Percentiles rank a stretch among this genome's conserved stretches.
Conservation (phyloP, 2,113 vertebrate genomes). For the Malurus elegans region DNA sequence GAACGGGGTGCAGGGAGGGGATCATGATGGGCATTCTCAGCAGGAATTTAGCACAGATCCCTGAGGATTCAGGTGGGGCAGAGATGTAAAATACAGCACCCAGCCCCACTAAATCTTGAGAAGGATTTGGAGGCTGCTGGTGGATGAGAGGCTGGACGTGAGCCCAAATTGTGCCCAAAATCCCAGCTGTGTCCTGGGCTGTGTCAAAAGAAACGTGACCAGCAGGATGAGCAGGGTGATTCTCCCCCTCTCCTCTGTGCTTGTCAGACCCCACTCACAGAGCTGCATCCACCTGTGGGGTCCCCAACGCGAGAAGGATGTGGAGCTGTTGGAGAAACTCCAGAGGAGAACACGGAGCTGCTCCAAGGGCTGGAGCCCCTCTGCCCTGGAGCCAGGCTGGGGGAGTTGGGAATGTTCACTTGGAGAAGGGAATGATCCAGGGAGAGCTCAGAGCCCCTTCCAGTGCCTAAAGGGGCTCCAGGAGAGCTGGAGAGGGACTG, state of each 20-base stretch:
- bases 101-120: rapidly evolving
- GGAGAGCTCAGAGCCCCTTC: neutral
- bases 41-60: neutral
- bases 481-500: neutral
- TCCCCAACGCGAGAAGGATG: neutral
- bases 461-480: neutral
- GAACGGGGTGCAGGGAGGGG: neutral
- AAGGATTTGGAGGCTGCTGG: neutral
- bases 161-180: neutral
- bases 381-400: neutral
- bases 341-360: rapidly evolving
- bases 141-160: neutral
- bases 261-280: neutral
- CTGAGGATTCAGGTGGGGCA: neutral
- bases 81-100: too few relatives aligned
- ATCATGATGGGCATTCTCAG: neutral
- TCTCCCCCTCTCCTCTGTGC: neutral
- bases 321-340: neutral
- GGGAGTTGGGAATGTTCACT: rapidly evolving
- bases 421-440: rapidly evolving
- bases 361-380: neutral
- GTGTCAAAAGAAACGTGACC: rapidly evolving
- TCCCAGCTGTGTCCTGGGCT: neutral
- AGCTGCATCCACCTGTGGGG: neutral
- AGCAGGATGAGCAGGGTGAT: neutral